Conservation (phyloP, 1,140 invertebrate genomes). For the Drosophila navojoa region DNA sequence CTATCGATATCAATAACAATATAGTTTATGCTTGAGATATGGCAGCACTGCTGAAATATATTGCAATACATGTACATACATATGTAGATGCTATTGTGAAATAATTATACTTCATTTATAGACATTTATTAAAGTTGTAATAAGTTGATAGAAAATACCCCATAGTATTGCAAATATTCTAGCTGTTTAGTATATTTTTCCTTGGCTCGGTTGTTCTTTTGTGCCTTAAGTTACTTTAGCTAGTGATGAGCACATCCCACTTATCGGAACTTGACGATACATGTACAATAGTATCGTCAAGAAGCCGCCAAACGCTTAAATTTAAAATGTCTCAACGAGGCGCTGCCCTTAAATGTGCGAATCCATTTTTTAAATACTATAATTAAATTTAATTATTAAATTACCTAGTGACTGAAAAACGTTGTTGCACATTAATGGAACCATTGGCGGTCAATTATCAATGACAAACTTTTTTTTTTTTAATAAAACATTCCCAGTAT, state of each 20-base stretch:
- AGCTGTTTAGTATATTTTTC: background rate
- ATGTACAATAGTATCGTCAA: background rate
- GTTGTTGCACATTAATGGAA: no score
- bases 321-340: background rate
- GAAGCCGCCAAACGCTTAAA: background rate
- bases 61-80: background rate
- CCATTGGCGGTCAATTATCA: no score
- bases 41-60: background rate
- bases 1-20: constrained; percentile 22
- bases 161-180: background rate
- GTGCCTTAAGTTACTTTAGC: background rate
- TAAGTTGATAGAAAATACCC: no score
- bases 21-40: background rate
- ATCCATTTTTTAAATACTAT: no score
- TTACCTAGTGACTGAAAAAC: no score
- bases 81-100: background rate
- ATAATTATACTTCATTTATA: background rate
- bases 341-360: no score
- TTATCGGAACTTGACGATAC: background rate
- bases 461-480: no score
- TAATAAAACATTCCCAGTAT: no score
- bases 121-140: background rate
- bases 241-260: background rate
- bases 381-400: no score
- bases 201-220: background rate